Conservation (phyloP, 2,888 invertebrate genomes). For the Macrophya annulata region DNA sequence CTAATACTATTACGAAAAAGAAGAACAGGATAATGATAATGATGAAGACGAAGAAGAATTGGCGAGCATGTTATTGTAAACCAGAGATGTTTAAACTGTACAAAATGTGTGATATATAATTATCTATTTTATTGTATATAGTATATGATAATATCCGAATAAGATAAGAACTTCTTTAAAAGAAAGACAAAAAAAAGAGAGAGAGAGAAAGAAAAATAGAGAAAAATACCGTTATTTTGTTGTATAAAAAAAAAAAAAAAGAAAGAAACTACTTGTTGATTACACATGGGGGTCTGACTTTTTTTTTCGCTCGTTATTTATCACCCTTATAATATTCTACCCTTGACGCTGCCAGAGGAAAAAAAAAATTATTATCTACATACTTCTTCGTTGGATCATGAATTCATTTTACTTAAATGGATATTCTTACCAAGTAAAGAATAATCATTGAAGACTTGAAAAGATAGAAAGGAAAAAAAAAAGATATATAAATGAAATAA, state of each 20-base stretch:
- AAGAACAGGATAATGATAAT: neutral
- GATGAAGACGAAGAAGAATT: neutral
- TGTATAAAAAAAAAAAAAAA: conserved; percentile 70
- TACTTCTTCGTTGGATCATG: conserved; percentile 31
- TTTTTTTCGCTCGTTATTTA: conserved; percentile 71
- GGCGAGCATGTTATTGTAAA: neutral
- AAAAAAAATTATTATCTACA: neutral
- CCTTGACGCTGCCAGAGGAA: conserved; percentile 2
- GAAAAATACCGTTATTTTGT: conserved; percentile 74
- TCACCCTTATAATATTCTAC: conserved; percentile 63
- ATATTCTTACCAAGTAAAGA: neutral
- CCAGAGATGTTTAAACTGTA: conserved; percentile 69
- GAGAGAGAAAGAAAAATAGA: conserved; percentile 66
- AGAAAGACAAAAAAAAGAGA: conserved; percentile 63
- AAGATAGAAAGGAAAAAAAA: neutral
- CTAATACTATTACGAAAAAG: neutral
- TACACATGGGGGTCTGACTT: conserved; percentile 68
- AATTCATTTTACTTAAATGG: neutral
- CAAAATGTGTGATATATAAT: conserved; percentile 75
- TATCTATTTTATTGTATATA: conserved; percentile 71
- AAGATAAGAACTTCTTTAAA: conserved; percentile 54
- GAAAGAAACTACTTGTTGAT: conserved; percentile 68
- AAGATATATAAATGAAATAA: neutral
- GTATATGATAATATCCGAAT: conserved; percentile 62
- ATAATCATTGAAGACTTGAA: conserved; percentile 5